A percentile compares a stretch with the other conserved stretches of the same genome.
phyloP scores from a whole-genome alignment of 2,888 invertebrate genomes.

The Tenthredo livida region DNA sequence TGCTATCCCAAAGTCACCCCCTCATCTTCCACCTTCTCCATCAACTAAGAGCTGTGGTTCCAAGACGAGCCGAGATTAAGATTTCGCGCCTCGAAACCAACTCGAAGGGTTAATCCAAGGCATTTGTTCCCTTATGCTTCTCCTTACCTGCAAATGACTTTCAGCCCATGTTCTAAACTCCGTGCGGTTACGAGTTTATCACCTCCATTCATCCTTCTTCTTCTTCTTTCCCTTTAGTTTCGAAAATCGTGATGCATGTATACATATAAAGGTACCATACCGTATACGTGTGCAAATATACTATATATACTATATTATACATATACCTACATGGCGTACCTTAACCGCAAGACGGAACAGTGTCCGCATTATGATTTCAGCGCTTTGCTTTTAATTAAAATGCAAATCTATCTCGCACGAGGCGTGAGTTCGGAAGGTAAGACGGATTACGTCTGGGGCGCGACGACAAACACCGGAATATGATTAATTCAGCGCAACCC shows the following conservation, averaged over 20 bases:
- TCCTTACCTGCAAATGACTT: constrained; percentile 23
- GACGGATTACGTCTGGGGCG: constrained; percentile 77
- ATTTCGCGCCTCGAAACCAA: constrained; percentile 40
- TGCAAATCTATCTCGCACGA: constrained; percentile 80
- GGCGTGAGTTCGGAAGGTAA: constrained; percentile 75
- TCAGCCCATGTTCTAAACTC: constrained; percentile 13
- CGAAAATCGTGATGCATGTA: background rate
- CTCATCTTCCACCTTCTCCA: background rate
- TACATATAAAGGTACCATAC: background rate
- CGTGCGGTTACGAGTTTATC: background rate
- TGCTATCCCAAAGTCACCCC: background rate
- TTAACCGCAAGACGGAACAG: constrained; percentile 15
- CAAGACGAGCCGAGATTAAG: constrained; percentile 42
- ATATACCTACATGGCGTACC: background rate
- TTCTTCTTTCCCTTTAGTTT: background rate
- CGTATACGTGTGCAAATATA: background rate
- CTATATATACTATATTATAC: background rate
- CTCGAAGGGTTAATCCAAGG: constrained; percentile 45
- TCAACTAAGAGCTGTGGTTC: constrained; percentile 33
- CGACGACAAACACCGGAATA: constrained; percentile 78
- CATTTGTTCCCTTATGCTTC: constrained; percentile 36
- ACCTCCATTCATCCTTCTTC: background rate
- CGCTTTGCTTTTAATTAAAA: constrained; percentile 82
- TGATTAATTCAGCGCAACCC: constrained; percentile 77
- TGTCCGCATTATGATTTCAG: constrained; percentile 82